These are phyloP conservation scores for Ganaspis sp. DNA, from an alignment of 1,140 invertebrate species.

Conservation along the genomic window DNA sequence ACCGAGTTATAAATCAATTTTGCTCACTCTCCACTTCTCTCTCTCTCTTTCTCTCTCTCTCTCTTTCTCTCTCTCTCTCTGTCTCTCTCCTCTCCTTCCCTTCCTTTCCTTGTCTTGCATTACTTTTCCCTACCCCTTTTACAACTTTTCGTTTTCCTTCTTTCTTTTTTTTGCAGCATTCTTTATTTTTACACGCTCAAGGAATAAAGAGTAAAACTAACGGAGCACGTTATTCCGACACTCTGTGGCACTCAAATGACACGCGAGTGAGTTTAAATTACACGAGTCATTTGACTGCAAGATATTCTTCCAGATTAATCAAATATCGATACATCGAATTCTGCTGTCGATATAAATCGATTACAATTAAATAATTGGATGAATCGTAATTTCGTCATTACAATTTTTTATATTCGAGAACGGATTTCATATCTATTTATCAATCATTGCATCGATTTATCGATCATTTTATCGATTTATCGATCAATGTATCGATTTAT, in stretches of 20 bases:
- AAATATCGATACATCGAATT: too few relatives aligned
- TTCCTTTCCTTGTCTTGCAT: slow-evolving; percentile 24
- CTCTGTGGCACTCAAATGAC: neutral
- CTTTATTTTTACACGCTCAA: slow-evolving; percentile 16
- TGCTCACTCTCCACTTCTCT: slow-evolving; percentile 30
- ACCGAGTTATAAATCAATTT: slow-evolving; percentile 23
- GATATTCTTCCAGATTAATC: too few relatives aligned
- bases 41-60: neutral
- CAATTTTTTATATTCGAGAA: too few relatives aligned
- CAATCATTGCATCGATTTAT: too few relatives aligned
- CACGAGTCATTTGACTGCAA: neutral
- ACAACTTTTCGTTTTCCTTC: too few relatives aligned
- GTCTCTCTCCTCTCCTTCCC: neutral
- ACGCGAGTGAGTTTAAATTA: slow-evolving; percentile 23
- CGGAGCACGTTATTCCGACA: slow-evolving; percentile 10
- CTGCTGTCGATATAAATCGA: too few relatives aligned
- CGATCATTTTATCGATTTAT: too few relatives aligned
- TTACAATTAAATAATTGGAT: too few relatives aligned
- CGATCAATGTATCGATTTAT: too few relatives aligned
- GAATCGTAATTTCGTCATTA: too few relatives aligned
- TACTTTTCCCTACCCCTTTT: slow-evolving; percentile 27
- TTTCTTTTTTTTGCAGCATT: too few relatives aligned
- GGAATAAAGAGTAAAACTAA: slow-evolving; percentile 7
- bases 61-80: slow-evolving; percentile 2
- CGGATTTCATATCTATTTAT: too few relatives aligned